Conservation (phyloP, 1,140 invertebrate species). For the Aphaenogaster ashmeadi region DNA sequence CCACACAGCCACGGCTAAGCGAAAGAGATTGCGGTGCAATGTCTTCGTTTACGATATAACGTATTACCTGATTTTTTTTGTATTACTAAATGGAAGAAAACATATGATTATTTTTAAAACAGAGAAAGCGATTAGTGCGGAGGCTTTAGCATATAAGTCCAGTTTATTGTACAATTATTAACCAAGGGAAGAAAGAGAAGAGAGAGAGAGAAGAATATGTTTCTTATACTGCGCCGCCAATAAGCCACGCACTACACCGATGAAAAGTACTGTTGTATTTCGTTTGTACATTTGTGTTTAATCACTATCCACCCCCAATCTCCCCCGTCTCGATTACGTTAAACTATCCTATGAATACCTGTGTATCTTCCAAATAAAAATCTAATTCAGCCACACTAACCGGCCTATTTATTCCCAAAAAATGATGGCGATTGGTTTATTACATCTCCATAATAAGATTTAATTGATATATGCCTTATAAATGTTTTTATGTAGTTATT, state of each 20-base stretch:
- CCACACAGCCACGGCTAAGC: conserved; percentile 51
- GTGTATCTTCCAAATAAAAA: conserved; percentile 84
- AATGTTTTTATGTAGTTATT: not conserved
- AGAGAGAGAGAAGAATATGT: conserved; percentile 7
- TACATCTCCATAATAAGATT: not conserved
- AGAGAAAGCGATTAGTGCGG: conserved; percentile 68
- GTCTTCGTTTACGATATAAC: conserved; percentile 70
- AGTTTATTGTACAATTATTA: conserved; percentile 76
- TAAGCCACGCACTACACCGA: conserved; percentile 67
- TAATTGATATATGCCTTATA: not conserved
- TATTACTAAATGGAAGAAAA: conserved; percentile 73
- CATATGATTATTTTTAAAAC: conserved; percentile 79
- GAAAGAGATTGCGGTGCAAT: conserved; percentile 76
- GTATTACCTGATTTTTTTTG: conserved; percentile 79
- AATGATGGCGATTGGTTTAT: not conserved
- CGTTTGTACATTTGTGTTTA: conserved; percentile 83
- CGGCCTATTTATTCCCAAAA: not conserved
- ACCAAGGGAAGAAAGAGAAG: conserved; percentile 25
- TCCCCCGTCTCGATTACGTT: conserved; percentile 77
- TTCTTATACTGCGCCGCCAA: conserved; percentile 51
- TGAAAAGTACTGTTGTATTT: conserved; percentile 77
- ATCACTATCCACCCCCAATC: conserved; percentile 54
- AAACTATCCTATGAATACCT: conserved; percentile 75
- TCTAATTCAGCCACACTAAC: conserved; percentile 76
- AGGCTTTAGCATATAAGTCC: conserved; percentile 76